Evolutionary conservation across 2,888 invertebrate species (phyloP).

Genomic region (Tenthredo mesomela): DNA sequence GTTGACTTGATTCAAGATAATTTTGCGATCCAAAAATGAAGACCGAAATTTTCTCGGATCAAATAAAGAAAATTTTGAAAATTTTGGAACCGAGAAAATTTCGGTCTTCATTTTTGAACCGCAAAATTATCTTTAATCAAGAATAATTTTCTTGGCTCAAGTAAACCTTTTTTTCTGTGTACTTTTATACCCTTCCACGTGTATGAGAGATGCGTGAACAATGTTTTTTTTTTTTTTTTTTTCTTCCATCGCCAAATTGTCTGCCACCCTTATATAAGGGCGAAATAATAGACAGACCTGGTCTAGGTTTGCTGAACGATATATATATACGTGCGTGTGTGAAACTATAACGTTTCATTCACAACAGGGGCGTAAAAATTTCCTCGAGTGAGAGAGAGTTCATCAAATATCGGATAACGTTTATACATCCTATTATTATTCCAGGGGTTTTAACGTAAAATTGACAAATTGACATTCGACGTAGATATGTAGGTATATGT

Average conservation of each 20-base stretch:
- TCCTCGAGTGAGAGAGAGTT: not conserved
- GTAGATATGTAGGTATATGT: not conserved
- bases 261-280: not conserved
- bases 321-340: not conserved
- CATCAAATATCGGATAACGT: constrained; percentile 31
- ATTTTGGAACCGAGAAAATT: too few species aligned
- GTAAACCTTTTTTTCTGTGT: too few species aligned
- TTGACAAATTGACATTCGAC: constrained; percentile 12
- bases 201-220: not conserved
- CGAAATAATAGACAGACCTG: not conserved
- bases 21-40: too few species aligned
- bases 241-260: not conserved
- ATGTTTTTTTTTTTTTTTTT: not conserved
- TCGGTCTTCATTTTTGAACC: too few species aligned
- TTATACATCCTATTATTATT: constrained; percentile 22
- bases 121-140: too few species aligned
- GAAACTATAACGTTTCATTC: not conserved
- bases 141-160: too few species aligned
- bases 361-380: not conserved
- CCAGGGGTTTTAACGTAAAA: constrained; percentile 1
- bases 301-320: not conserved
- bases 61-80: too few species aligned
- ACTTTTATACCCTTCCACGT: not conserved
- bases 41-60: too few species aligned
- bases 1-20: too few species aligned